phyloP scores from a whole-genome alignment of 2,888 invertebrate genomes.

The Mythimna loreyi region DNA sequence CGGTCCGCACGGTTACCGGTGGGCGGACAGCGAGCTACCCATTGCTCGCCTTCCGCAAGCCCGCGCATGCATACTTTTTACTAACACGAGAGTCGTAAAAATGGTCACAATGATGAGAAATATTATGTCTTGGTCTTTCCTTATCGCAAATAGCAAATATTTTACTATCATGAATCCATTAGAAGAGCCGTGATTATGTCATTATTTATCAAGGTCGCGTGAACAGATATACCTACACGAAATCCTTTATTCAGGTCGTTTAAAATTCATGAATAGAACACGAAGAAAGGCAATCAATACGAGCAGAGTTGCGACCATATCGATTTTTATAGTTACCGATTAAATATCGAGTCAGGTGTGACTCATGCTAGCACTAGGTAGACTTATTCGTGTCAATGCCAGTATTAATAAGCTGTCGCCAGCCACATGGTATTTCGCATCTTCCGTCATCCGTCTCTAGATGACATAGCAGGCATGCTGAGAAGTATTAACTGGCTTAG shows the following conservation, averaged over 20 bases:
- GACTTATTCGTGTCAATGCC: conserved; percentile 35
- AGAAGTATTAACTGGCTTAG: too few relatives aligned
- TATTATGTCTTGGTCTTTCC: background rate
- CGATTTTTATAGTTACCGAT: conserved; percentile 28
- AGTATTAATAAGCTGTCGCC: conserved; percentile 21
- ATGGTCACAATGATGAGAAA: too few relatives aligned
- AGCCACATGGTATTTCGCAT: conserved; percentile 6
- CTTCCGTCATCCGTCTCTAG: conserved; percentile 30
- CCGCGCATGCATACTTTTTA: too few relatives aligned
- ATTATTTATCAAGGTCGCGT: conserved; percentile 22
- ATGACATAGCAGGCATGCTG: background rate
- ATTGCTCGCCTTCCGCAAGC: too few relatives aligned
- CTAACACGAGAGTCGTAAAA: too few relatives aligned
- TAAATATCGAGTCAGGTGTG: conserved; percentile 15
- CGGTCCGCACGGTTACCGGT: too few relatives aligned
- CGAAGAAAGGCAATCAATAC: conserved; percentile 25
- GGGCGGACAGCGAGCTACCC: too few relatives aligned
- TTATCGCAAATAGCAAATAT: background rate
- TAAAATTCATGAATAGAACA: conserved; percentile 22
- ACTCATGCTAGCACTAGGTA: conserved; percentile 28
- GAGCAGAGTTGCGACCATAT: conserved; percentile 20
- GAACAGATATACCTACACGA: background rate
- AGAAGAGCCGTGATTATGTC: background rate
- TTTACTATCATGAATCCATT: conserved; percentile 16
- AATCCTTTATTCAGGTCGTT: background rate